phyloP scores from a whole-genome alignment of 1,140 invertebrate genomes.

The Rhopalosiphum maidis region DNA sequence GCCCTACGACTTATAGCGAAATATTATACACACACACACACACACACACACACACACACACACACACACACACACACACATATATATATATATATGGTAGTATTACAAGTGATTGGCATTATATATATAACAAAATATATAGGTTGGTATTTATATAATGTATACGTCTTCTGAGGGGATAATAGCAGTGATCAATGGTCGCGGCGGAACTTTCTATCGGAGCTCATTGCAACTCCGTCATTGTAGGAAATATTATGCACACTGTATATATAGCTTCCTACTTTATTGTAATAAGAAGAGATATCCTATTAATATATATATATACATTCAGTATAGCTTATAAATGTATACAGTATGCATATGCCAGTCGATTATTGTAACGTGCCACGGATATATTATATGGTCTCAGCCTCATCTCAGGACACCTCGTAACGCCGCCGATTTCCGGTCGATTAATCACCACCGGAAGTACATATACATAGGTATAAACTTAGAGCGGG shows the following conservation, averaged over 20 bases:
- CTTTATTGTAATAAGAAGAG: background rate
- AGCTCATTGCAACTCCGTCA: background rate
- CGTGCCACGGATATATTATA: background rate
- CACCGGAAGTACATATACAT: conserved; percentile 20
- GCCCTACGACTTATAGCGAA: too few species aligned
- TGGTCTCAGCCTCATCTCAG: background rate
- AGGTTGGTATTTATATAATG: background rate
- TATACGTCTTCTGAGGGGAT: background rate
- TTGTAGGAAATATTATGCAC: background rate
- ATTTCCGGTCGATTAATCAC: conserved; percentile 58
- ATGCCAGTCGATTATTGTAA: background rate
- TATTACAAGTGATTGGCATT: too few species aligned
- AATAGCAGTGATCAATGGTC: background rate
- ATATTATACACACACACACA: too few species aligned
- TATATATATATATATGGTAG: too few species aligned
- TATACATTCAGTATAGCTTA: background rate
- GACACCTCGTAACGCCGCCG: background rate
- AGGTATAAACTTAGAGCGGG: background rate
- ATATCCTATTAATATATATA: background rate
- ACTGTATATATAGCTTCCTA: background rate
- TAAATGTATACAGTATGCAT: background rate
- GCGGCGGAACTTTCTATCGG: background rate
- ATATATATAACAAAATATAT: background rate
- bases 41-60: too few species aligned
- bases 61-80: too few species aligned